Evolutionary conservation across 2,113 vertebrate genomes (phyloP).

Genomic region (Crotophaga sulcirostris): DNA sequence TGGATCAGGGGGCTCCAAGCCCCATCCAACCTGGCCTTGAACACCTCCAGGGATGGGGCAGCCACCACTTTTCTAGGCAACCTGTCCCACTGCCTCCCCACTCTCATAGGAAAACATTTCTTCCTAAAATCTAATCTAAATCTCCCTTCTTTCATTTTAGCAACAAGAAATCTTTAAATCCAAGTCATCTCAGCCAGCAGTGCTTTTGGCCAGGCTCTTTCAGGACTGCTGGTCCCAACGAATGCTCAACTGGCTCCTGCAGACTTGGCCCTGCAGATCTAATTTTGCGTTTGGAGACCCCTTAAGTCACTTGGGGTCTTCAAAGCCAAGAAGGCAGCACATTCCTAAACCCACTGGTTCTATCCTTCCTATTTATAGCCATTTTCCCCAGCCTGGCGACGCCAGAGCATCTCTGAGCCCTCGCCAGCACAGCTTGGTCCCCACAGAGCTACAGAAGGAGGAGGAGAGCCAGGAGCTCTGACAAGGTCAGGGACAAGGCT

Average conservation of each 20-base stretch:
- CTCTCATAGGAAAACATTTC: too few species aligned
- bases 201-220: accelerated
- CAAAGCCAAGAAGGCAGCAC: background rate
- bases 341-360: background rate
- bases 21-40: too few species aligned
- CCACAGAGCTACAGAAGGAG: background rate
- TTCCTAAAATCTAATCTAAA: too few species aligned
- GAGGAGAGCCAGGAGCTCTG: background rate
- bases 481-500: background rate
- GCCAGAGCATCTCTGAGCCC: accelerated
- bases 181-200: accelerated
- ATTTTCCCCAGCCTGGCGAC: background rate
- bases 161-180: background rate
- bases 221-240: background rate
- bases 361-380: background rate
- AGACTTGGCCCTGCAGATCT: background rate
- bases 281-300: background rate
- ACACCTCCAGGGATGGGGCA: too few species aligned
- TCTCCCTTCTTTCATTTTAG: too few species aligned
- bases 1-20: too few species aligned
- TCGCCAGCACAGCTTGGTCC: background rate
- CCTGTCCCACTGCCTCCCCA: too few species aligned
- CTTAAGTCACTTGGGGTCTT: background rate
- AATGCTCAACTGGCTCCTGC: background rate
- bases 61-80: too few species aligned